Evolutionary conservation across 2,797 vertebrate species (phyloP).

Genomic region (Heterohyrax brucei): DNA sequence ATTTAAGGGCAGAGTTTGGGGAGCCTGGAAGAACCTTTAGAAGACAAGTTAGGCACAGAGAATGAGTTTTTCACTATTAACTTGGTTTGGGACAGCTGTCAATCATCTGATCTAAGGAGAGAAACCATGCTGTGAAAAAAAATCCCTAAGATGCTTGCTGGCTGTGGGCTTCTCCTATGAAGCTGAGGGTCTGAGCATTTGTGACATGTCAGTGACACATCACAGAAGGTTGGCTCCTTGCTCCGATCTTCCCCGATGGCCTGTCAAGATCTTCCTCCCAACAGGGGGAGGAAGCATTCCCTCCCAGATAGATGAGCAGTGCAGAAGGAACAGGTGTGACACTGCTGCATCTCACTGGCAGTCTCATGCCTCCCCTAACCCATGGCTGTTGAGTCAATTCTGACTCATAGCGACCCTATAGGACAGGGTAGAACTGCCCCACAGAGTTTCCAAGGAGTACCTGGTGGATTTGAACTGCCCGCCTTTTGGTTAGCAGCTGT

Average conservation of each 20-base stretch:
- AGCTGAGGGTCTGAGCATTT: neutral
- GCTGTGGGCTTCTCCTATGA: neutral
- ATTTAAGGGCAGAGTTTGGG: neutral
- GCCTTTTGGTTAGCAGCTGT: too few relatives aligned
- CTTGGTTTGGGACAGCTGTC: slow-evolving; percentile 28
- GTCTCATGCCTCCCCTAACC: neutral
- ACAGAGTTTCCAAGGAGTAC: too few relatives aligned
- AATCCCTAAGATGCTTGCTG: neutral
- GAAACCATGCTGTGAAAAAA: slow-evolving; percentile 11
- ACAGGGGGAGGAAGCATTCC: neutral
- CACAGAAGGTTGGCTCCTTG: neutral
- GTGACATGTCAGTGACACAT: neutral
- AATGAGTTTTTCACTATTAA: neutral
- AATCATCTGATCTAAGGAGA: slow-evolving; percentile 18
- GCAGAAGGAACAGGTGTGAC: neutral
- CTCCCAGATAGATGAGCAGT: neutral
- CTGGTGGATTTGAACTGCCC: too few relatives aligned
- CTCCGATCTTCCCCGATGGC: neutral
- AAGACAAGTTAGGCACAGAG: neutral
- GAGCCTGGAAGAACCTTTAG: neutral
- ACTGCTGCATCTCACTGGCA: neutral
- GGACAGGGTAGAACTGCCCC: too few relatives aligned
- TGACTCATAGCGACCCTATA: too few relatives aligned
- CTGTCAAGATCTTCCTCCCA: neutral
- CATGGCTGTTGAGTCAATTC: too few relatives aligned